Evolutionary conservation across 2,113 vertebrate species (phyloP).

Genomic region (Chionis minor): DNA sequence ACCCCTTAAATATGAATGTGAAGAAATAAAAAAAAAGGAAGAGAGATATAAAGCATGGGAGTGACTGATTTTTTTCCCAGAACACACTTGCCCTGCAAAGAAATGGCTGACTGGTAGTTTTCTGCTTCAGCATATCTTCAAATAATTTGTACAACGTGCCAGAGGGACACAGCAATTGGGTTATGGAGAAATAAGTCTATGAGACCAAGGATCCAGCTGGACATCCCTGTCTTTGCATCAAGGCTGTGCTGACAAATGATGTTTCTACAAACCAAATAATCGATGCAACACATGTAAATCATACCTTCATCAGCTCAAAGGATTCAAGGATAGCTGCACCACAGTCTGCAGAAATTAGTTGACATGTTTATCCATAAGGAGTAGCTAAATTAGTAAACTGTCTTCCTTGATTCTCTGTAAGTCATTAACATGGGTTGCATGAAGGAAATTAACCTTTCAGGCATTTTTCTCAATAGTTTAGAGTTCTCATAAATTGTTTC

Average conservation of each 20-base stretch:
- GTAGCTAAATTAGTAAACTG: background rate
- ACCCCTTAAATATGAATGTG: background rate
- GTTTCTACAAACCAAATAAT: background rate
- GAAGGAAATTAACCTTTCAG: slow-evolving; percentile 28
- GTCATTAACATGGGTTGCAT: background rate
- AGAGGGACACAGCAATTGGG: background rate
- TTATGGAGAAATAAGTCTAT: background rate
- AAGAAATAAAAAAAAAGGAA: background rate
- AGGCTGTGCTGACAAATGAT: background rate
- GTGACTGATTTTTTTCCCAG: background rate
- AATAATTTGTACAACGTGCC: background rate
- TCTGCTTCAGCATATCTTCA: background rate
- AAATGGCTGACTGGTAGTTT: background rate
- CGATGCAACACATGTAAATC: rapidly evolving
- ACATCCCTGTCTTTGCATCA: background rate
- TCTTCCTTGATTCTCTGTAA: background rate
- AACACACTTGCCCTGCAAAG: background rate
- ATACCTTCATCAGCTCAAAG: background rate
- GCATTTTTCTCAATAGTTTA: background rate
- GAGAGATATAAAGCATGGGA: background rate
- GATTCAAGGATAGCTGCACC: background rate
- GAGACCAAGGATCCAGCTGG: background rate
- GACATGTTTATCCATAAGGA: background rate
- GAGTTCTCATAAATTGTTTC: slow-evolving; percentile 3
- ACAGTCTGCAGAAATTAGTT: background rate